A percentile compares a stretch with the other conserved stretches of the same genome.
These are phyloP conservation scores for Sarcophaga bullata DNA, from an alignment of 1,140 invertebrate genomes.

Conservation along the genomic window DNA sequence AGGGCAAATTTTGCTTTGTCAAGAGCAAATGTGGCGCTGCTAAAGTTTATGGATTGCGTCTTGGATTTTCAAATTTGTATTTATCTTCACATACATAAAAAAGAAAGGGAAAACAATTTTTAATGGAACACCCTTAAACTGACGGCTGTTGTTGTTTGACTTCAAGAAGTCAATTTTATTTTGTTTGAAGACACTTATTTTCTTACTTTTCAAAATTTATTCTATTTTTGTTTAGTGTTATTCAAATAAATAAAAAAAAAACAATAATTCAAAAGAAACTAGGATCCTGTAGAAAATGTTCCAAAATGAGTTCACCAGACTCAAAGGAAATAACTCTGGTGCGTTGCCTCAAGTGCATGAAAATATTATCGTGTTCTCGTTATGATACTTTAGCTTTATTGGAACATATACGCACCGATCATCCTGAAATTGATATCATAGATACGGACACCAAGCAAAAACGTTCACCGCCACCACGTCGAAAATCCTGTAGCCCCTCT, in stretches of 20 bases:
- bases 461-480: neutral
- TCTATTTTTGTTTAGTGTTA: neutral
- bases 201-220: neutral
- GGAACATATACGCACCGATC: constrained; percentile 54
- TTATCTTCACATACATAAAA: too few species aligned
- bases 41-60: too few species aligned
- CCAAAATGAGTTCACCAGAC: constrained; percentile 39
- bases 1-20: too few species aligned
- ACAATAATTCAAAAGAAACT: constrained; percentile 30
- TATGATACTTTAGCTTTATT: constrained; percentile 53
- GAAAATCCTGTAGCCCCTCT: neutral
- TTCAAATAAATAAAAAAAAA: neutral
- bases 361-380: constrained; percentile 55
- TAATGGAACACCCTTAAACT: too few species aligned
- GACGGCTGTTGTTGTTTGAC: too few species aligned
- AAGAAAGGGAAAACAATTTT: too few species aligned
- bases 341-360: constrained; percentile 56
- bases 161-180: too few species aligned
- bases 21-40: too few species aligned
- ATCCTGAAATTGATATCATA: constrained; percentile 47
- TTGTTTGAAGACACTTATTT: too few species aligned
- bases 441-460: neutral
- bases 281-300: neutral
- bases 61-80: too few species aligned
- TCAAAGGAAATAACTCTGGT: constrained; percentile 43